Conservation (phyloP, 2,113 vertebrate genomes). For the Lepidothrix coronata region DNA sequence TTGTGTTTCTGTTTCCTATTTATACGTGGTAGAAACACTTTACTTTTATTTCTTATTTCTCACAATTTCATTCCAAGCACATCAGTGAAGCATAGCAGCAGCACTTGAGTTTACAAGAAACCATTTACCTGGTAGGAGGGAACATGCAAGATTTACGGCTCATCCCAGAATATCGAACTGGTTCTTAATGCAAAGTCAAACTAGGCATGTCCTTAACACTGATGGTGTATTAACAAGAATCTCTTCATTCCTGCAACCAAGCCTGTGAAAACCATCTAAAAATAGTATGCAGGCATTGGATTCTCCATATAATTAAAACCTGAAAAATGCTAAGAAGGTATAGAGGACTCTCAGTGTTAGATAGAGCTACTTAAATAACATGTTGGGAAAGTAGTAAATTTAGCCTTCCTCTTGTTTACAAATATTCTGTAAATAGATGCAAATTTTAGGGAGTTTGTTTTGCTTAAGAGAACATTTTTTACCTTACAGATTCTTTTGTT, state of each 20-base stretch:
- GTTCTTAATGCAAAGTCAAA: constrained; percentile 1
- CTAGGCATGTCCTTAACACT: background rate
- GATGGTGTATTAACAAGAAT: background rate
- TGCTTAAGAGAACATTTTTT: background rate
- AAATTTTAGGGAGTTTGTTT: background rate
- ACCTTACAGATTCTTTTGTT: background rate
- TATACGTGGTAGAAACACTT: background rate
- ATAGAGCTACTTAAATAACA: background rate
- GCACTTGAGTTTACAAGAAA: constrained; percentile 19
- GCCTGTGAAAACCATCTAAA: background rate
- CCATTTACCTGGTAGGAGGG: background rate
- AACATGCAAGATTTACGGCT: background rate
- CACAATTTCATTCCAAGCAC: constrained; percentile 12
- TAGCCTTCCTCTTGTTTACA: background rate
- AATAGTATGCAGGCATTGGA: background rate
- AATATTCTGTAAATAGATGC: background rate
- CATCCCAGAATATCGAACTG: background rate
- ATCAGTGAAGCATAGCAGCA: background rate
- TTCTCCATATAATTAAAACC: background rate
- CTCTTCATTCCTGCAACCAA: background rate
- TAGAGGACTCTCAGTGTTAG: background rate
- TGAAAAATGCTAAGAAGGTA: background rate
- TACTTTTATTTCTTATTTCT: constrained; percentile 5
- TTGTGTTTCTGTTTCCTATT: background rate
- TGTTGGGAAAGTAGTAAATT: background rate